Evolutionary conservation across 2,113 vertebrate genomes (phyloP).

Genomic region (Patagioenas fasciata): DNA sequence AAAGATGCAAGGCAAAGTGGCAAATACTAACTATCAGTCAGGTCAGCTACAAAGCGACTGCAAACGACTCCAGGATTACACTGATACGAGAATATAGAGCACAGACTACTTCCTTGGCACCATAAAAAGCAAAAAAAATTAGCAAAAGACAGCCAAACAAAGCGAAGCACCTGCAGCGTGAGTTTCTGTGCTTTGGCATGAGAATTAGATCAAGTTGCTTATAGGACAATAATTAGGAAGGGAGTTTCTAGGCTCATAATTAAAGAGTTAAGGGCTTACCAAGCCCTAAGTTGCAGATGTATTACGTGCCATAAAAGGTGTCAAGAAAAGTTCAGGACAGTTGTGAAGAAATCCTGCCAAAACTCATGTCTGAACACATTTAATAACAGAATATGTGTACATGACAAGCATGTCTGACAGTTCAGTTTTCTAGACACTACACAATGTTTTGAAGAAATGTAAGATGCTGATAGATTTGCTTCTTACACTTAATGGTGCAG

Average conservation of each 20-base stretch:
- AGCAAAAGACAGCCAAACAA: background rate
- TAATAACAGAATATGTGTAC: slow-evolving; percentile 76
- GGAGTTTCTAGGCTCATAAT: slow-evolving; percentile 46
- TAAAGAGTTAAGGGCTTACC: slow-evolving; percentile 70
- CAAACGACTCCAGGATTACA: background rate
- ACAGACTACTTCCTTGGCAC: background rate
- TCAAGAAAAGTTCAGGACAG: slow-evolving; percentile 83
- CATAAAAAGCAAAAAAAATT: background rate
- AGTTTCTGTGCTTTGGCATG: slow-evolving; percentile 32
- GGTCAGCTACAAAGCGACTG: background rate
- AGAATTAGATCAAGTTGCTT: slow-evolving; percentile 31
- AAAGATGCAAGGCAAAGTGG: background rate
- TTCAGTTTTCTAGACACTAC: slow-evolving; percentile 67
- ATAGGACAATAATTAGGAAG: slow-evolving; percentile 55
- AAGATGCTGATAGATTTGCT: slow-evolving; percentile 61
- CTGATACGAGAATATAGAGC: background rate
- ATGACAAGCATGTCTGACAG: slow-evolving; percentile 75
- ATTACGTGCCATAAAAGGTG: slow-evolving; percentile 76
- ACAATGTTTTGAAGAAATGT: slow-evolving; percentile 69
- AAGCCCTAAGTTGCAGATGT: slow-evolving; percentile 43
- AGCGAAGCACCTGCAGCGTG: slow-evolving; percentile 12
- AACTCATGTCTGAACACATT: slow-evolving; percentile 82
- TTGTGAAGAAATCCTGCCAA: slow-evolving; percentile 73
- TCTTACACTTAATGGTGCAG: slow-evolving; percentile 65
- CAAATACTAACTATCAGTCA: background rate